Conservation (phyloP, 2,113 vertebrate species). For the Galbula dea region DNA sequence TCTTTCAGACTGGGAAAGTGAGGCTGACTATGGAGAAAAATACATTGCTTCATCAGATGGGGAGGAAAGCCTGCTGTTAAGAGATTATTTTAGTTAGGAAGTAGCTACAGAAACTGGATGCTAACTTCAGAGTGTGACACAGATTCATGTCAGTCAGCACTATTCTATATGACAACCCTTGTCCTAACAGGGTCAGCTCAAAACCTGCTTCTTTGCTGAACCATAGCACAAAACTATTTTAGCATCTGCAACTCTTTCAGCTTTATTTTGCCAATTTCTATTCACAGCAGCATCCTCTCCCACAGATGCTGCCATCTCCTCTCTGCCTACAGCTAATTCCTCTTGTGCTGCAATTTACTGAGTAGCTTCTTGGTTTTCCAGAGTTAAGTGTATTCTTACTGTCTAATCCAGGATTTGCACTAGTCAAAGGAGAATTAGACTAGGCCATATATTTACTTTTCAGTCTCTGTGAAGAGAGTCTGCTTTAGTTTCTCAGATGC, state of each 20-base stretch:
- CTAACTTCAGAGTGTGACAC: not conserved
- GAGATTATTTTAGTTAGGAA: not conserved
- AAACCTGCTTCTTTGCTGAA: not conserved
- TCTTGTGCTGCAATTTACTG: not conserved
- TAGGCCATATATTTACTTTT: not conserved
- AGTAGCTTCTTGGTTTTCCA: not conserved
- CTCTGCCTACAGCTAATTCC: not conserved
- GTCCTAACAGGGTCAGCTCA: not conserved
- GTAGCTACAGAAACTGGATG: not conserved
- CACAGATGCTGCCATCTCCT: not conserved
- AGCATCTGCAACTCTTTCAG: not conserved
- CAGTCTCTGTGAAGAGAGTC: not conserved
- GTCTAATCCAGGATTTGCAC: not conserved
- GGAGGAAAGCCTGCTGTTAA: not conserved
- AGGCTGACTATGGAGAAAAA: not conserved
- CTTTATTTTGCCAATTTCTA: not conserved
- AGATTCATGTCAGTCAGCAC: rapidly evolving
- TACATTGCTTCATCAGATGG: not conserved
- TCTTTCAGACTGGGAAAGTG: not conserved
- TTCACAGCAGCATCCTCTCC: not conserved
- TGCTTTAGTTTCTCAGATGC: not conserved
- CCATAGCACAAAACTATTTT: not conserved
- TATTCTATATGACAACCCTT: rapidly evolving
- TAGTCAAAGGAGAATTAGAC: not conserved
- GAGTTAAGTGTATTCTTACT: not conserved